A percentile compares a stretch with the other conserved stretches of the same genome.
Conservation (phyloP, 2,113 vertebrate genomes). For the Pelecanoides urinatrix region DNA sequence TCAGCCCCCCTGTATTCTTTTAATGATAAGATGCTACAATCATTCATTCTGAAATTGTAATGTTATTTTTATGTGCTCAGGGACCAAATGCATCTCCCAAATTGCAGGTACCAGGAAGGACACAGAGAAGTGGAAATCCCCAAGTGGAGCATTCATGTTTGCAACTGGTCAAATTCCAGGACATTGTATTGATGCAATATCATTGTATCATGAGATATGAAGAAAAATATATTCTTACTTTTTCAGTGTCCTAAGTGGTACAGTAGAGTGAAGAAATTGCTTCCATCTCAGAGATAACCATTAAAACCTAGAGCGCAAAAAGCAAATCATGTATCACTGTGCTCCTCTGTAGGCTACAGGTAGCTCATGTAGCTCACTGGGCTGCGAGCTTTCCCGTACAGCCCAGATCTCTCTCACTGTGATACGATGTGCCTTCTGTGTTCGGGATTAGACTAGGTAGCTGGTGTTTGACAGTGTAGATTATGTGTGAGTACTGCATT, state of each 20-base stretch:
- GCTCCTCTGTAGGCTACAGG: background rate
- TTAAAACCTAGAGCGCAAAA: background rate
- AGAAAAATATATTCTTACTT: background rate
- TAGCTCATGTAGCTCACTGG: background rate
- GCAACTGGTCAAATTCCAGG: background rate
- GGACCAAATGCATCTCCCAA: background rate
- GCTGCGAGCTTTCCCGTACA: background rate
- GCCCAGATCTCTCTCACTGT: background rate
- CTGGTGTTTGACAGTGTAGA: background rate
- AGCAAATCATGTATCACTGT: background rate
- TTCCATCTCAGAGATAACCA: background rate
- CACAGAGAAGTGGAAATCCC: background rate
- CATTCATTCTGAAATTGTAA: background rate
- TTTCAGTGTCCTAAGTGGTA: background rate
- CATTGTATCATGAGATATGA: background rate
- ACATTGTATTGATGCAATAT: background rate
- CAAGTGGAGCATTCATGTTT: background rate
- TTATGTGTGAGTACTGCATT: background rate
- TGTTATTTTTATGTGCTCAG: background rate
- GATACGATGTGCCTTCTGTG: accelerated
- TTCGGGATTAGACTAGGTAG: background rate
- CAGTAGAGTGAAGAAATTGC: background rate
- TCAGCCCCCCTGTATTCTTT: background rate
- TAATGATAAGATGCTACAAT: background rate
- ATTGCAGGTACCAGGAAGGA: background rate